Base-by-base conservation (phyloP, 2,888 invertebrate genomes). In the Bugula neritina region DNA sequence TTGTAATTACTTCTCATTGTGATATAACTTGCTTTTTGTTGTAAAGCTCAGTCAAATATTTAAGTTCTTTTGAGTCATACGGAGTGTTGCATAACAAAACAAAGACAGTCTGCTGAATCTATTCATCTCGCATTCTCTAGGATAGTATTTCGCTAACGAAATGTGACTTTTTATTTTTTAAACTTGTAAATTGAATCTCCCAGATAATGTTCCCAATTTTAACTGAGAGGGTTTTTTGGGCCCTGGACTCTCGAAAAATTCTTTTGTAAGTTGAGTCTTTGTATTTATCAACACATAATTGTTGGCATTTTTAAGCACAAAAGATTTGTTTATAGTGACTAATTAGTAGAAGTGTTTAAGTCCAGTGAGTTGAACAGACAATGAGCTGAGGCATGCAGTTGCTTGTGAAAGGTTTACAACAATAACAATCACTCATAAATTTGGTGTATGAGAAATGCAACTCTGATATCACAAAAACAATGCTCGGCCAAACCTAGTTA, bases 181-280 rank as follows among this genome's bases (percentile, higher is more conserved):
- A 25, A 57, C 27, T 57, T 63, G 63, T 63, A 63, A 63, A 63
- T 34, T 31, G 63, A 63, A 63, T 55, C 63, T 34, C 10, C 13
- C 31, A 31, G 63, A 31, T 63, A 63, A 63, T 27, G 31, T 31
- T 13, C 10, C 29, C 31, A 13, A 5, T 13, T 5, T 13, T 1
- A 63, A 63, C 63, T 31, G 10, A 13, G 13, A 5, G 31, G 5
- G 5, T 27, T 13, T 25, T 63, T 63, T 34, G n/a, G 25, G 31
- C 63, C 63, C 63, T 63, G 63, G 63, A 63, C 13, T 3, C 13
- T 13, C 3, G 34, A 27, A 63, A 13, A 17, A 21, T 13, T 10
- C 63, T 63, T 31, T 63, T 63, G 63, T 63, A 10, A 31, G 1
- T 3, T 5, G 3, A 13, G 21, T 17, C 10, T 34, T 63, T 63